Evolutionary conservation across 2,888 invertebrate species (phyloP).

Genomic region (Pimpla rufipes): DNA sequence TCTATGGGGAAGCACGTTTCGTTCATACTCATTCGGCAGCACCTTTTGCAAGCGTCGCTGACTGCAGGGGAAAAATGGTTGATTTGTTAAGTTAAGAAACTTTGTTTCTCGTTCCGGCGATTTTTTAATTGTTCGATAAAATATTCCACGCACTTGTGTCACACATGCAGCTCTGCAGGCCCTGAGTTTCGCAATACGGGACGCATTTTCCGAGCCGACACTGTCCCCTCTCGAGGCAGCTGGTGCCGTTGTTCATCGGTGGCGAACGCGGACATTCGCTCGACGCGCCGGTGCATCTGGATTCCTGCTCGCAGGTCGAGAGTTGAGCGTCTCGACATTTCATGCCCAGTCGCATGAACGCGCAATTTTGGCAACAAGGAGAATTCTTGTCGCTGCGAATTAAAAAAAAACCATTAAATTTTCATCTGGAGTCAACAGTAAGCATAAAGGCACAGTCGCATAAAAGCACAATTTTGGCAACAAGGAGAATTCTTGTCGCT

Average conservation of each 20-base stretch:
- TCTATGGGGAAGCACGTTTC: conserved; percentile 97
- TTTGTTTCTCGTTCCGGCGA: neutral
- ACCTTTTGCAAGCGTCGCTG: conserved; percentile 96
- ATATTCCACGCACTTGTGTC: conserved; percentile 90
- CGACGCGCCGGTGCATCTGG: conserved; percentile 93
- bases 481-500: conserved; percentile 99
- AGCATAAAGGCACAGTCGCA: conserved; percentile 88
- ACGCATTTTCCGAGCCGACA: conserved; percentile 96
- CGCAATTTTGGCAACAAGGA: conserved; percentile 97
- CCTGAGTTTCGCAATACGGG: conserved; percentile 97
- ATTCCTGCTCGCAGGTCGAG: conserved; percentile 97
- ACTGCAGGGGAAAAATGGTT: conserved; percentile 87
- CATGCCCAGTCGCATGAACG: conserved; percentile 92
- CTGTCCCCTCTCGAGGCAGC: conserved; percentile 96
- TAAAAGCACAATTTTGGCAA: conserved; percentile 96
- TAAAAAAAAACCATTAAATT: conserved; percentile 62
- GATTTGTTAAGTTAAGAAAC: conserved; percentile 19
- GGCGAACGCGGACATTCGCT: conserved; percentile 95
- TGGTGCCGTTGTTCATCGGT: conserved; percentile 94
- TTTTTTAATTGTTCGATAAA: neutral
- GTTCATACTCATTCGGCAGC: conserved; percentile 96
- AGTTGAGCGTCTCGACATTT: conserved; percentile 97
- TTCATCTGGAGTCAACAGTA: neutral
- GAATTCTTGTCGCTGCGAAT: conserved; percentile 95
- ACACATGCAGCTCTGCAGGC: conserved; percentile 98